Evolutionary conservation across 2,113 vertebrate species (phyloP), one percentile per base, ranked within the genome.

Genomic region (Muntiacus muntjak): DNA sequence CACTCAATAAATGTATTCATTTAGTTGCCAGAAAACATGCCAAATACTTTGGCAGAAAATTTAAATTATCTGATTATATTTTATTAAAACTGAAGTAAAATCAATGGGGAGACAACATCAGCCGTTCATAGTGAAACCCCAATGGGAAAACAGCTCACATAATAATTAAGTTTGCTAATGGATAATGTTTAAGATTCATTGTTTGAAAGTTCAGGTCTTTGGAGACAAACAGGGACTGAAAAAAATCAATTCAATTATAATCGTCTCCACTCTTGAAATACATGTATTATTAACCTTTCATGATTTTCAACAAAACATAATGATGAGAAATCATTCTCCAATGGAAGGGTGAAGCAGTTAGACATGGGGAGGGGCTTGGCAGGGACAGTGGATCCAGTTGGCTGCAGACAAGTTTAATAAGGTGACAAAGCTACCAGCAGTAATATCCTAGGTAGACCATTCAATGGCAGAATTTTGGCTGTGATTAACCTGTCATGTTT

Each of bases 31-130:
- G 91, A 91, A 94, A 94, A 94, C 60, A 54, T 55, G 81, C 81
- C 94, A 97, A 93, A 91, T 30, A 54, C 21, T 74, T 83, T 78
- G 89, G 81, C 82, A 95, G 92, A 76, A 96, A 93, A 94, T 83
- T 95, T 60, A 95, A 62, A 81, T 57, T 26, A 33, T 74, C 85
- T 93, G 81, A 97, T 74, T 96, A 40, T 28, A 62, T 91, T 67
- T 95, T 36, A 97, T 97, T 92, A 91, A 96, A 94, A 90, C 28
- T 45, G 52, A 97, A 92, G 19, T 45, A 58, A 94, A 95, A 71
- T 26, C 76, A 91, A 25, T 54, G 45, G 52, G 12, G 88, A 91
- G 12, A 91, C 86, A 91, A 83, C n/a, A 84, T 36, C 40, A 83
- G 28, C 89, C 11, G 0, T 87, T 43, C 58, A 40, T 11, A 47